A percentile compares a stretch with the other conserved stretches of the same genome.
Evolutionary conservation across 2,888 invertebrate genomes (phyloP).

Genomic region (Raillietiella orientalis): DNA sequence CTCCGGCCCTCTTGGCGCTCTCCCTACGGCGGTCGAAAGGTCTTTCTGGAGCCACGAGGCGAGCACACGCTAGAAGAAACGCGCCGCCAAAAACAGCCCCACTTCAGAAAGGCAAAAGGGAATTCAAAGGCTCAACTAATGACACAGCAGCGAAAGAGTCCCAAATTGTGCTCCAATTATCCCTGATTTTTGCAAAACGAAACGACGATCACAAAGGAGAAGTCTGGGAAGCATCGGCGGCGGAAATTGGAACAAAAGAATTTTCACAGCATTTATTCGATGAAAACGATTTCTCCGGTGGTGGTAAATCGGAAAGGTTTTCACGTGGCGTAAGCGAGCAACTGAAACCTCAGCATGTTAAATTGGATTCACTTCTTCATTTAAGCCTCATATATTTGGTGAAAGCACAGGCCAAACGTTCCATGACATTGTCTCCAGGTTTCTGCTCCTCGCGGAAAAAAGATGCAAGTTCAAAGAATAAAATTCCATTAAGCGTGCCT

Average conservation of each 20-base stretch:
- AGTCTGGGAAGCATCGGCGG: conserved; percentile 33
- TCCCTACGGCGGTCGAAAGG: too few species aligned
- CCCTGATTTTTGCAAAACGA: too few species aligned
- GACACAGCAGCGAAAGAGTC: too few species aligned
- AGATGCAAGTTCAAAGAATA: conserved; percentile 29
- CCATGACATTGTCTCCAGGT: conserved; percentile 14
- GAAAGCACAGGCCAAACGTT: conserved; percentile 33
- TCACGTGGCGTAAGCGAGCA: conserved; percentile 62
- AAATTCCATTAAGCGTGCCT: conserved; percentile 43
- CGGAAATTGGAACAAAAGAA: conserved; percentile 47
- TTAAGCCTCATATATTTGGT: conserved; percentile 44
- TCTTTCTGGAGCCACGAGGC: too few species aligned
- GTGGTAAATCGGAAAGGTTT: conserved; percentile 31
- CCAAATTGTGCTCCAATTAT: too few species aligned
- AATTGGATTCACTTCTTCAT: conserved; percentile 45
- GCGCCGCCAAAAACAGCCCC: too few species aligned
- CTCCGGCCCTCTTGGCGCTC: too few species aligned
- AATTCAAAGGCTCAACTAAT: too few species aligned
- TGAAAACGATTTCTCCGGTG: conserved; percentile 41
- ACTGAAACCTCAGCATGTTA: conserved; percentile 31
- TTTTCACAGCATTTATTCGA: conserved; percentile 37
- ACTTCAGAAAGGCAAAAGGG: too few species aligned
- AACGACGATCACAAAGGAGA: conserved; percentile 13
- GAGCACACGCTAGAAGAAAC: too few species aligned
- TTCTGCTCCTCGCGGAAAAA: conserved; percentile 47